These are phyloP conservation scores for Brachypodius melanocephalos DNA, from an alignment of 2,113 vertebrate genomes.

Conservation along the genomic window DNA sequence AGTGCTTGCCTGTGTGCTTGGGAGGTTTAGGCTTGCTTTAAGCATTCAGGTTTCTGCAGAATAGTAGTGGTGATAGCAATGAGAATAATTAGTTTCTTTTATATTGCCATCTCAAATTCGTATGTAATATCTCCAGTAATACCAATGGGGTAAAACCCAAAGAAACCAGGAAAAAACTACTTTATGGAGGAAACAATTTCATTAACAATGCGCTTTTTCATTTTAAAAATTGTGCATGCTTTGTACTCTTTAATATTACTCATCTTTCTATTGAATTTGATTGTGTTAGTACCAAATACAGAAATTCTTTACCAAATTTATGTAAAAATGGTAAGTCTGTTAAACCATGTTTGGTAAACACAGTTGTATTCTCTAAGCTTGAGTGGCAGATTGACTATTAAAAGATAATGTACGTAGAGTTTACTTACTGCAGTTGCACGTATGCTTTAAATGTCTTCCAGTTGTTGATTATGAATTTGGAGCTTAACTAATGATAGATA, in stretches of 20 bases:
- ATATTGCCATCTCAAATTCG: not conserved
- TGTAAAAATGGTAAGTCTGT: not conserved
- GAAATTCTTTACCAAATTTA: not conserved
- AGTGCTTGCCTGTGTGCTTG: not conserved
- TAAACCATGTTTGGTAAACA: not conserved
- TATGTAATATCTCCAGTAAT: not conserved
- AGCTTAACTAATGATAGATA: not conserved
- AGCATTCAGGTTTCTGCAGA: not conserved
- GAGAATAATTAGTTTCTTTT: not conserved
- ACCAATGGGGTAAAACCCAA: not conserved
- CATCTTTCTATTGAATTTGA: not conserved
- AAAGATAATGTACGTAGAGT: not conserved
- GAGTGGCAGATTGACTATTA: not conserved
- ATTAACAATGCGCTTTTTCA: not conserved
- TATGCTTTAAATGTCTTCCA: not conserved
- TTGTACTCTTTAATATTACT: not conserved
- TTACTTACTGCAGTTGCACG: not conserved
- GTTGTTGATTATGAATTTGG: not conserved
- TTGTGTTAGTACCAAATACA: not conserved
- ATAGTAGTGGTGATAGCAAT: not conserved
- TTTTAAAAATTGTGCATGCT: not conserved
- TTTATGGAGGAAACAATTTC: not conserved
- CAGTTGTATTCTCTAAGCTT: not conserved
- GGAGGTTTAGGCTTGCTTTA: not conserved
- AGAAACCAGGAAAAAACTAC: not conserved